Evolutionary conservation across 2,113 vertebrate species (phyloP).

Genomic region (Erpornis zantholeuca): DNA sequence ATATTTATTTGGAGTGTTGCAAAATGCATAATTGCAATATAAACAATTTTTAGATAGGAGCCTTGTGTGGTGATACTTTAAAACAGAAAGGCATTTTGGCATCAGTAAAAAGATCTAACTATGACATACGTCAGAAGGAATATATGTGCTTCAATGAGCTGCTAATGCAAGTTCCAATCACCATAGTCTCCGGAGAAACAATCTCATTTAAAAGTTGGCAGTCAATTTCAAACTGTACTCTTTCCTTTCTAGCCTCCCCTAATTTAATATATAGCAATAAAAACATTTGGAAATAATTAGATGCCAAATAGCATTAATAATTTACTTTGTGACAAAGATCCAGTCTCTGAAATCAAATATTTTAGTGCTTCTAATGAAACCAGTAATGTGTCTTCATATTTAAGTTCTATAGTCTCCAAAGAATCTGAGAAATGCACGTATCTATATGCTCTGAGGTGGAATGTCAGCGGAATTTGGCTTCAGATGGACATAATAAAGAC

Average conservation of each 20-base stretch:
- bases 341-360: background rate
- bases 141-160: conserved; percentile 21
- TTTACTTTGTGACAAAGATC: background rate
- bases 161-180: conserved; percentile 42
- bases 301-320: conserved; percentile 29
- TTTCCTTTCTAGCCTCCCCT: background rate
- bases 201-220: conserved; percentile 68
- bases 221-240: background rate
- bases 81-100: background rate
- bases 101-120: background rate
- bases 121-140: conserved; percentile 28
- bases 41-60: background rate
- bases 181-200: conserved; percentile 39
- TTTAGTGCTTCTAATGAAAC: background rate
- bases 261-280: conserved; percentile 38
- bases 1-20: background rate
- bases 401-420: background rate
- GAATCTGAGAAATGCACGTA: background rate
- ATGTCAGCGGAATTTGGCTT: background rate
- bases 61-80: background rate
- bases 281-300: conserved; percentile 48
- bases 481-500: background rate
- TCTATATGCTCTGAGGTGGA: background rate
- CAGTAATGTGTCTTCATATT: background rate
- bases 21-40: background rate